A percentile compares a stretch with the other conserved stretches of the same genome.
phyloP scores from a whole-genome alignment of 2,113 vertebrate species.

The Dasyprocta punctata region DNA sequence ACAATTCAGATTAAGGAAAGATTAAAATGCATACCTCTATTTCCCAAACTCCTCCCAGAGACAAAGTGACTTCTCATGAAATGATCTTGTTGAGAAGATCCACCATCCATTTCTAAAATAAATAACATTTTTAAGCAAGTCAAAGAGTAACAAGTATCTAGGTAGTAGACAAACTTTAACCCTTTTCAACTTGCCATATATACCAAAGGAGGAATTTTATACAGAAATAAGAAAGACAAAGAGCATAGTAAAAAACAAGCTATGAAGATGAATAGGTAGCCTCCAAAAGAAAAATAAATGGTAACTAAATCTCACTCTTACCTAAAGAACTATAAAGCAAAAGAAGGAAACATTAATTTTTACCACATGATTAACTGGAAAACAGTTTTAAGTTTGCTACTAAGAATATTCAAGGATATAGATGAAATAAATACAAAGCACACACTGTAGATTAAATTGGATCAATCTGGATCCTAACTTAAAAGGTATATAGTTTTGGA shows the following conservation, averaged over 20 bases:
- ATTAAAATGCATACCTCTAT: slow-evolving; percentile 67
- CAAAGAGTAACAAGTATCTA: slow-evolving; percentile 8
- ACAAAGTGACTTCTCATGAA: slow-evolving; percentile 51
- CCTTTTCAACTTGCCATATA: background rate
- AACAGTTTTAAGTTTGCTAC: background rate
- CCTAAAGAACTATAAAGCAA: background rate
- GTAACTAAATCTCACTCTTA: background rate
- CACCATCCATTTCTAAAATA: slow-evolving; percentile 73
- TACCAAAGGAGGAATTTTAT: background rate
- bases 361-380: background rate
- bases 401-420: background rate
- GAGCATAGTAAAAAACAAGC: background rate
- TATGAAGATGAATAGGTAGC: background rate
- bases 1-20: background rate
- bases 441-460: background rate
- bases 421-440: background rate
- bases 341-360: slow-evolving; percentile 6
- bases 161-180: background rate
- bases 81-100: slow-evolving; percentile 55
- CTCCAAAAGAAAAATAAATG: background rate
- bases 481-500: background rate
- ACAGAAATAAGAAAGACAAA: background rate
- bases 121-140: slow-evolving; percentile 48
- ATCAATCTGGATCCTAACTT: background rate
- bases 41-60: slow-evolving; percentile 67